These are phyloP conservation scores for Cryptoleucopteryx plumbea DNA, from an alignment of 2,113 vertebrate species.

Conservation along the genomic window DNA sequence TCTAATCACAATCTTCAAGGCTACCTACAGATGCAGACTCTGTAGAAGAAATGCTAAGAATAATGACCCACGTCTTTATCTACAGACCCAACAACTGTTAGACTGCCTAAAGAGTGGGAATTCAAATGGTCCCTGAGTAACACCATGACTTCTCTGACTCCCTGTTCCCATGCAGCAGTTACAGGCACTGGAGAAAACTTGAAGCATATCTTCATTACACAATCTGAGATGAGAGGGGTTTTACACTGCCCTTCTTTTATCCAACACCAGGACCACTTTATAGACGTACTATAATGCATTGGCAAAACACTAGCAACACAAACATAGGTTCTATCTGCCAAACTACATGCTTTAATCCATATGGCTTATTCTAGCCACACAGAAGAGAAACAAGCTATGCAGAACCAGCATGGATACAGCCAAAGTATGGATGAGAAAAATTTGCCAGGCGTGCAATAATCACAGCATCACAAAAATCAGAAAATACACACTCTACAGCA, in stretches of 20 bases:
- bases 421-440: neutral
- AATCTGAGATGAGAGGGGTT: neutral
- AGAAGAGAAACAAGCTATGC: neutral
- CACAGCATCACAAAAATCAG: neutral
- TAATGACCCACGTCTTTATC: neutral
- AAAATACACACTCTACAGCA: neutral
- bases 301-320: neutral
- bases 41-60: neutral
- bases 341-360: neutral
- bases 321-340: neutral
- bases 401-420: neutral
- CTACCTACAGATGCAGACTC: neutral
- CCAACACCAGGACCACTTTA: neutral
- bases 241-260: neutral
- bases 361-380: neutral
- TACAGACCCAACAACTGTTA: neutral
- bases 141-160: neutral
- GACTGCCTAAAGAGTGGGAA: neutral
- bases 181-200: neutral
- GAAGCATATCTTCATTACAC: neutral
- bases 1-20: neutral
- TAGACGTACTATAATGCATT: neutral
- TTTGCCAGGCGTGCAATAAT: neutral
- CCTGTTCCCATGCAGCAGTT: neutral
- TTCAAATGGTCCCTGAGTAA: neutral